Conservation (phyloP, 2,797 vertebrate genomes). For the Bradypodion pumilum region DNA sequence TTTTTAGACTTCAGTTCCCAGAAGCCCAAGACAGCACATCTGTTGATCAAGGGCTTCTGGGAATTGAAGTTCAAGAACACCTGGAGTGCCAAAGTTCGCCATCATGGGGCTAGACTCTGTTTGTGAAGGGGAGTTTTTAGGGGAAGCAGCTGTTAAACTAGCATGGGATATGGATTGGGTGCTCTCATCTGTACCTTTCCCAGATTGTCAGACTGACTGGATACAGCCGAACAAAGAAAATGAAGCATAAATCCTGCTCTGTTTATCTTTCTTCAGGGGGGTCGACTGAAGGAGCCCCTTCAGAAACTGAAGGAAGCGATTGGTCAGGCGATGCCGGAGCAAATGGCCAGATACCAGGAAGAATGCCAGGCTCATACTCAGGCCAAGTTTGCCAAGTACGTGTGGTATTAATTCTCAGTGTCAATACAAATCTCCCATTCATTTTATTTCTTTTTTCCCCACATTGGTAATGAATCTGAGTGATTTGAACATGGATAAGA, state of each 20-base stretch:
- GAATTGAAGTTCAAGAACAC: too few species aligned
- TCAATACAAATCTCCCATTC: neutral
- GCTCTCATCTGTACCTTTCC: neutral
- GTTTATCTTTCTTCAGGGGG: conserved; percentile 71
- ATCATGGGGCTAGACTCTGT: too few species aligned
- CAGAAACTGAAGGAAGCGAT: conserved; percentile 89
- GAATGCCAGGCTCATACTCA: conserved; percentile 84
- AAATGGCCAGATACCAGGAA: conserved; percentile 86
- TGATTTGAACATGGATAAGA: too few species aligned
- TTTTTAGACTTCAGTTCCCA: too few species aligned
- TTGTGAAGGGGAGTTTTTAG: neutral
- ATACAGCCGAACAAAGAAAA: neutral
- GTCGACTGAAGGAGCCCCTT: conserved; percentile 80
- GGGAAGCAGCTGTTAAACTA: too few species aligned
- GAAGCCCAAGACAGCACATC: too few species aligned
- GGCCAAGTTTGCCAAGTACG: conserved; percentile 87
- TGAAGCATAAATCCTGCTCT: neutral
- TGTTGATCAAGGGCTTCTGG: too few species aligned
- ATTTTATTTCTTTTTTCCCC: too few species aligned
- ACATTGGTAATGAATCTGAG: too few species aligned
- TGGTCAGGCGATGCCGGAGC: conserved; percentile 87
- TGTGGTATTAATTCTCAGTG: conserved; percentile 5
- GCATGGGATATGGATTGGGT: neutral
- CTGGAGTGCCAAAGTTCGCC: too few species aligned
- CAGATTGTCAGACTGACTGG: neutral